These are phyloP conservation scores for Nomada ferruginata DNA, from an alignment of 2,888 invertebrate species.

Conservation along the genomic window DNA sequence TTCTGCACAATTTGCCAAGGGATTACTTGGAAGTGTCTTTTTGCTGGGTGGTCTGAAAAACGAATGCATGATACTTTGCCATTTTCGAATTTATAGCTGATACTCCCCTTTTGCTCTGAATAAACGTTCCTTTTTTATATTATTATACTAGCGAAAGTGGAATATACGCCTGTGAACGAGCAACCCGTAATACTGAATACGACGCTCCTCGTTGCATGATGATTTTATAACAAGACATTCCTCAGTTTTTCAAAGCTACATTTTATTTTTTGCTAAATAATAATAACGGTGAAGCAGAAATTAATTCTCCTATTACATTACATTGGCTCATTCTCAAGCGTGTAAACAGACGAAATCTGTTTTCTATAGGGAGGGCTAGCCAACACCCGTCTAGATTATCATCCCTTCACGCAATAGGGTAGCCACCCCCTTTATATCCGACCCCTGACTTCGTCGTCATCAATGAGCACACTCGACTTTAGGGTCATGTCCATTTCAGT, in stretches of 20 bases:
- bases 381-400: slow-evolving; percentile 62
- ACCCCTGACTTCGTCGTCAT: slow-evolving; percentile 52
- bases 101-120: too few relatives aligned
- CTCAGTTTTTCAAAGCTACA: too few relatives aligned
- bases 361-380: slow-evolving; percentile 48
- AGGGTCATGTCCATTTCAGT: slow-evolving; percentile 38
- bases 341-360: slow-evolving; percentile 63
- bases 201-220: background rate
- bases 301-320: background rate
- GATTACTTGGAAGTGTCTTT: background rate
- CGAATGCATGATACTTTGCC: background rate
- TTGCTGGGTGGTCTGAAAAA: background rate
- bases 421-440: slow-evolving; percentile 32
- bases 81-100: too few relatives aligned
- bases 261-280: background rate
- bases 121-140: too few relatives aligned
- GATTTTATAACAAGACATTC: too few relatives aligned
- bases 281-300: background rate
- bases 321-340: slow-evolving; percentile 32
- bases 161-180: slow-evolving; percentile 1
- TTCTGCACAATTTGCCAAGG: background rate
- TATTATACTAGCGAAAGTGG: too few relatives aligned
- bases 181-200: background rate
- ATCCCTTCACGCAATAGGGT: slow-evolving; percentile 48
- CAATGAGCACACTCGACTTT: slow-evolving; percentile 59